A percentile compares a stretch with the other conserved stretches of the same genome.
These are phyloP conservation scores for Adelphocoris suturalis DNA, from an alignment of 2,888 invertebrate species.

Conservation along the genomic window DNA sequence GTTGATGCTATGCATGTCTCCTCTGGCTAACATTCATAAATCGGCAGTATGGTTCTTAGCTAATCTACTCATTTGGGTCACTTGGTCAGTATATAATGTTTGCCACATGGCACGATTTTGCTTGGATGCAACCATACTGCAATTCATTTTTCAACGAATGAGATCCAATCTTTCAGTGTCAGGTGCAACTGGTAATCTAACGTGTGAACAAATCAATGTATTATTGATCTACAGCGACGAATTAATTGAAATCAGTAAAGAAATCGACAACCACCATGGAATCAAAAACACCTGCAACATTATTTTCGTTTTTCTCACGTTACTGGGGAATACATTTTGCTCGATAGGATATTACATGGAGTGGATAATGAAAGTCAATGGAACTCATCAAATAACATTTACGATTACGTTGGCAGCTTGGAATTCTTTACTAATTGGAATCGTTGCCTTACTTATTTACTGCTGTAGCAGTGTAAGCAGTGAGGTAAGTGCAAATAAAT, in stretches of 20 bases:
- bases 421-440: not conserved
- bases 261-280: not conserved
- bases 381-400: no score
- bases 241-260: not conserved
- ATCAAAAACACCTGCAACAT: not conserved
- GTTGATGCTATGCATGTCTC: not conserved
- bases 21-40: not conserved
- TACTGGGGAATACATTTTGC: not conserved
- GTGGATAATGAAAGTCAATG: not conserved
- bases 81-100: not conserved
- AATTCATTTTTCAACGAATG: not conserved
- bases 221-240: not conserved
- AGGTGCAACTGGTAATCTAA: no score
- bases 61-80: no score
- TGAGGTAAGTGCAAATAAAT: not conserved
- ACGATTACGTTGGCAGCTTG: not conserved
- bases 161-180: no score
- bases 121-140: not conserved
- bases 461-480: not conserved
- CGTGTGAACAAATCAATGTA: no score
- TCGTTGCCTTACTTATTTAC: not conserved
- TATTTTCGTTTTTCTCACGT: not conserved
- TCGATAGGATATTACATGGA: not conserved
- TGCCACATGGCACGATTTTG: not conserved
- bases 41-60: no score